Base-by-base conservation (phyloP, 2,888 invertebrate species). In the Morpho deidamia region DNA sequence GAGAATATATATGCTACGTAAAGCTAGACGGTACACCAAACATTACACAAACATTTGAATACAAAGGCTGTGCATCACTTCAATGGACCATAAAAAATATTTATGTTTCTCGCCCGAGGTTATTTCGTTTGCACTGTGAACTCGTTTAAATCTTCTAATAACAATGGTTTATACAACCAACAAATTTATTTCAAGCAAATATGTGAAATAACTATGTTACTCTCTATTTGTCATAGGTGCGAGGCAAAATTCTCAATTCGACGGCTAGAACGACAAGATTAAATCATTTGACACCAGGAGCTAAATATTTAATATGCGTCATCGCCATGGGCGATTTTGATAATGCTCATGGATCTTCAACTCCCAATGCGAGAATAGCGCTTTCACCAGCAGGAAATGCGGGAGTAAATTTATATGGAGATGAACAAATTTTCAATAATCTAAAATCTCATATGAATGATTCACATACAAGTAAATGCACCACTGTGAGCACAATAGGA, bases 271-370 rank as follows among this genome's bases (percentile, higher is more conserved):
- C 94, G 8, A 92, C 94, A 55, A 93, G 93, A 78, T 90, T 97
- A 49, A 92, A 92, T 53, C 93, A 94, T 72, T 89, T 97, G 62
- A 92, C 92, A 59, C 94, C 97, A 3, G 95, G 94, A 69, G 95
- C 95, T 2, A 92, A 94, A 62, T 97, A 97, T 82, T 91, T 94
- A 59, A 94, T 97, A 69, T 97, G 97, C 81, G 96, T 97, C 51
- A 90, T 96, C 68, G 97, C 96, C n/a, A 86, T 95, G 58, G 96
- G 96, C 56, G 95, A 94, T 84, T 82, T 86, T 51, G 82, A 76
- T 76, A 91, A 70, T 79, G 91, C 71, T 69, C 78, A 80, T 61
- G 90, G 71, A 32, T 82, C 81, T 34, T 78, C 85, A 1, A 62
- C 77, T 58, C 82, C 92, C 63, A 84, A 92, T 71, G 90, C 92